Evolutionary conservation across 1,140 invertebrate species (phyloP).

Genomic region (Aplysia californica): DNA sequence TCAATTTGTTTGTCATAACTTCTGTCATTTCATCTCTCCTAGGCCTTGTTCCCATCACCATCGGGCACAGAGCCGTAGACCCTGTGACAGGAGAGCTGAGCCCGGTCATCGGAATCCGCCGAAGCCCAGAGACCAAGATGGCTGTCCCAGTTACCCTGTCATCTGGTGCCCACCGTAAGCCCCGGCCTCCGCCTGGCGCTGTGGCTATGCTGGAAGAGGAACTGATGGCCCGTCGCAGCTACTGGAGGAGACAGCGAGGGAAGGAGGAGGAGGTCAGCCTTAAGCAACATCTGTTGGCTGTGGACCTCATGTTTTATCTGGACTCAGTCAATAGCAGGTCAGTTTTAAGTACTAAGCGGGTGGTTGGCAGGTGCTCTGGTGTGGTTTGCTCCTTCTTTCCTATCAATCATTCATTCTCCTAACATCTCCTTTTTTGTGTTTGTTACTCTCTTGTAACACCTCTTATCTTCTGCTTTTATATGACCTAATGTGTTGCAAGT

Average conservation of each 20-base stretch:
- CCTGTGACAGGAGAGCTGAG: conserved; percentile 59
- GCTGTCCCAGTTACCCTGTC: conserved; percentile 60
- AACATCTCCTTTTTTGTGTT: too few relatives aligned
- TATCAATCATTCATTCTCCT: too few relatives aligned
- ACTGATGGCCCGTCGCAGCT: conserved; percentile 52
- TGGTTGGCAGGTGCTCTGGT: too few relatives aligned
- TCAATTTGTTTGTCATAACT: too few relatives aligned
- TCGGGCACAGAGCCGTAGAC: conserved; percentile 60
- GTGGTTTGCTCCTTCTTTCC: too few relatives aligned
- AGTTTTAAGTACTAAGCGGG: too few relatives aligned
- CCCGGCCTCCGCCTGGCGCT: conserved; percentile 60
- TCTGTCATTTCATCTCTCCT: too few relatives aligned
- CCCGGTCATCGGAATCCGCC: conserved; percentile 59
- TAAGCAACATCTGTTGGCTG: not conserved
- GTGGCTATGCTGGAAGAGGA: conserved; percentile 63
- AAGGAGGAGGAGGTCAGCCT: conserved; percentile 44
- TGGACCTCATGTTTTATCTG: conserved; percentile 41
- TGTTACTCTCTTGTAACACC: too few relatives aligned
- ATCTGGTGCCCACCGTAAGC: conserved; percentile 54
- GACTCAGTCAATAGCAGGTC: conserved; percentile 44
- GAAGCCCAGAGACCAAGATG: conserved; percentile 53
- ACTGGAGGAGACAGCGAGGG: conserved; percentile 60
- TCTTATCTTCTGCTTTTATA: too few relatives aligned
- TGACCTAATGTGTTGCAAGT: too few relatives aligned
- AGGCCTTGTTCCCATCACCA: conserved; percentile 61